Evolutionary conservation across 2,888 invertebrate genomes (phyloP).

Genomic region (Omphaloscelis lunosa): DNA sequence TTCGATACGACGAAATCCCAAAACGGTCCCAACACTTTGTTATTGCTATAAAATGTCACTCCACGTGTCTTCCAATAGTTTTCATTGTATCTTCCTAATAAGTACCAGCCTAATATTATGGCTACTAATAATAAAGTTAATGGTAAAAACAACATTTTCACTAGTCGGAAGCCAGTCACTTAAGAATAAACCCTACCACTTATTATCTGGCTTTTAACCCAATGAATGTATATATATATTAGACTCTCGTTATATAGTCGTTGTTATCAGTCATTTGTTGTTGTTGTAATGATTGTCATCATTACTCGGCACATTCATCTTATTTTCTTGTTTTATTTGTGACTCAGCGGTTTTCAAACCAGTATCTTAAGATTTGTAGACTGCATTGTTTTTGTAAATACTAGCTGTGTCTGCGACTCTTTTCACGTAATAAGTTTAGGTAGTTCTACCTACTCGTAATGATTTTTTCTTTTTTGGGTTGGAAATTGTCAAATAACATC

Average conservation of each 20-base stretch:
- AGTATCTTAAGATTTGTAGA: not conserved
- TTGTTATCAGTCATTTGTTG: constrained; percentile 23
- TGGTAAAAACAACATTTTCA: constrained; percentile 45
- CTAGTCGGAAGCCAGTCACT: not conserved
- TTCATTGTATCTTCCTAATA: constrained; percentile 67
- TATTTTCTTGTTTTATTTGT: not conserved
- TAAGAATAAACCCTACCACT: constrained; percentile 4
- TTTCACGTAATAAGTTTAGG: no score
- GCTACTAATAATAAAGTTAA: constrained; percentile 21
- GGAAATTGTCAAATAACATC: no score
- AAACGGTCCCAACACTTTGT: constrained; percentile 61
- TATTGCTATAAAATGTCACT: constrained; percentile 52
- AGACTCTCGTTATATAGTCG: constrained; percentile 20
- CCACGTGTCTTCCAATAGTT: constrained; percentile 76
- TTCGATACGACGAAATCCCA: constrained; percentile 62
- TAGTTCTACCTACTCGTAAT: not conserved
- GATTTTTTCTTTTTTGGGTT: not conserved
- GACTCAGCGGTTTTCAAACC: constrained; percentile 26
- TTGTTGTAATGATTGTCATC: not conserved
- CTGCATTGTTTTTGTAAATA: not conserved
- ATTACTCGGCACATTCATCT: constrained; percentile 16
- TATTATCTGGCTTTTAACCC: not conserved
- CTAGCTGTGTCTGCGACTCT: not conserved
- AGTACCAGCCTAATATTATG: constrained; percentile 31
- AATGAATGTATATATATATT: constrained; percentile 10